phyloP scores from a whole-genome alignment of 2,888 invertebrate species.

The Blastobasis adustella region DNA sequence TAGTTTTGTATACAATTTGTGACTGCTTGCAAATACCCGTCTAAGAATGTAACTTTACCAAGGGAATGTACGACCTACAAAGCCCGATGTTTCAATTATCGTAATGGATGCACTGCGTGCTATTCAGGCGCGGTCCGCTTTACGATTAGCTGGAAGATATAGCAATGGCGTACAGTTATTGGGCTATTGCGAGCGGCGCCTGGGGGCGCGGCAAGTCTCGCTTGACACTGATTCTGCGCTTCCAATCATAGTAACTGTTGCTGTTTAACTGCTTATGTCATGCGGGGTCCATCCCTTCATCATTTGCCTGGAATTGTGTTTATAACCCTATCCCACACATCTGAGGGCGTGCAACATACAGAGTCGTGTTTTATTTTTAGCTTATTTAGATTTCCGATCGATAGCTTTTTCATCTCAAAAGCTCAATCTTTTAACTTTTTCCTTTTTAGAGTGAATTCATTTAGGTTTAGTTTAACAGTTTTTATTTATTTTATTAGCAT shows the following conservation, averaged over 20 bases:
- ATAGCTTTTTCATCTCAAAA: no score
- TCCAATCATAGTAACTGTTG: conserved; percentile 5
- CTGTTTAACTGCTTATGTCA: no score
- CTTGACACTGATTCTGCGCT: conserved; percentile 27
- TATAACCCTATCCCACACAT: no score
- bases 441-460: no score
- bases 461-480: no score
- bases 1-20: no score
- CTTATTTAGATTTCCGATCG: no score
- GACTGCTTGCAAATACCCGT: background rate
- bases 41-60: background rate
- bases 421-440: no score
- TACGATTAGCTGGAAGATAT: conserved; percentile 15
- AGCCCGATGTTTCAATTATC: background rate
- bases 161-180: conserved; percentile 17
- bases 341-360: no score
- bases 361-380: no score
- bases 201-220: conserved; percentile 18
- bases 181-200: conserved; percentile 17
- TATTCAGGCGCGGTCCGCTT: conserved; percentile 14
- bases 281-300: background rate
- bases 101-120: conserved; percentile 4
- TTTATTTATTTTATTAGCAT: no score
- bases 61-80: no score
- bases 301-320: background rate